Evolutionary conservation across 2,113 vertebrate species (phyloP).

Genomic region (Mus musculus): GRCm39 chr3:63327001-63327500

Average conservation of each 20-base stretch:
- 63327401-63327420: neutral
- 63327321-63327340: constrained; percentile 51
- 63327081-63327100: no score
- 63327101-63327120: no score
- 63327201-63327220: neutral
- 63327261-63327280: neutral
- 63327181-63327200: constrained; percentile 11
- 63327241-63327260: neutral
- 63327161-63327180: neutral
- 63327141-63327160: no score
- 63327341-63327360: constrained; percentile 52
- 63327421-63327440: neutral
- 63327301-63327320: constrained; percentile 60
- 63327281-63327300: neutral
- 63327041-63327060: no score
- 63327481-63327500: neutral
- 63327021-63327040: no score
- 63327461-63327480: neutral
- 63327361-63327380: neutral
- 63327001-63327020: no score
- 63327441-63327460: neutral
- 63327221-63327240: neutral
- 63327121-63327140: no score
- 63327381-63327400: constrained; percentile 34
- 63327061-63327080: no score